A percentile compares a stretch with the other conserved stretches of the same genome.
Evolutionary conservation across 1,140 invertebrate species (phyloP).

Genomic region (Zophobas atratus): DNA sequence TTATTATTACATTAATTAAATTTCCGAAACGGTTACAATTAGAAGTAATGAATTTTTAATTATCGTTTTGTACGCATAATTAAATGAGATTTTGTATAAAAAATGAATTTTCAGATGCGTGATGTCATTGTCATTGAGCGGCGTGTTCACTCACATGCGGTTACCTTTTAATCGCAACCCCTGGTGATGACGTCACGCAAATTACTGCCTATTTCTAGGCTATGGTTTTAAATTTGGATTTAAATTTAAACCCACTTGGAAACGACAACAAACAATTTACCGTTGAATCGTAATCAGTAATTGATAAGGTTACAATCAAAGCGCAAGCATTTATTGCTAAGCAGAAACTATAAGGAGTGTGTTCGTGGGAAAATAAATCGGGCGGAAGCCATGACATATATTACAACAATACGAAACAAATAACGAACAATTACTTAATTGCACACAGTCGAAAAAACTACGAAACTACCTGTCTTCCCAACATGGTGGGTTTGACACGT

Average conservation of each 20-base stretch:
- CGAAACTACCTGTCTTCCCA: conserved; percentile 31
- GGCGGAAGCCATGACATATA: background rate
- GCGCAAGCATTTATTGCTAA: background rate
- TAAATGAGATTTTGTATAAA: too few species aligned
- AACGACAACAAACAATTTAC: too few species aligned
- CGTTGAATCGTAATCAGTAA: too few species aligned
- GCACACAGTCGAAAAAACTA: conserved; percentile 14
- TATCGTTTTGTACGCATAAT: background rate
- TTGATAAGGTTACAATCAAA: background rate
- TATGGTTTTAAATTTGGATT: too few species aligned
- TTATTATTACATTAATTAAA: conserved; percentile 31
- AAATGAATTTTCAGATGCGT: too few species aligned
- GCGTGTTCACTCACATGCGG: too few species aligned
- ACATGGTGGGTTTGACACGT: conserved; percentile 35
- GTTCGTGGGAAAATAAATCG: background rate
- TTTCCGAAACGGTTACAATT: background rate
- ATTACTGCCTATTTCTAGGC: background rate
- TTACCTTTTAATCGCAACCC: too few species aligned
- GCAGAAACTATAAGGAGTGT: background rate
- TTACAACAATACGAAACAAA: conserved; percentile 8
- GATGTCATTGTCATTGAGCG: background rate
- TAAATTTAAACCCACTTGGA: too few species aligned
- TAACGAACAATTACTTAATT: conserved; percentile 1
- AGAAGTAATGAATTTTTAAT: conserved; percentile 25
- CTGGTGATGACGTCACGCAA: background rate